These are phyloP conservation scores for Lycodopsis pacificus DNA, from an alignment of 2,797 vertebrate species.

Conservation along the genomic window DNA sequence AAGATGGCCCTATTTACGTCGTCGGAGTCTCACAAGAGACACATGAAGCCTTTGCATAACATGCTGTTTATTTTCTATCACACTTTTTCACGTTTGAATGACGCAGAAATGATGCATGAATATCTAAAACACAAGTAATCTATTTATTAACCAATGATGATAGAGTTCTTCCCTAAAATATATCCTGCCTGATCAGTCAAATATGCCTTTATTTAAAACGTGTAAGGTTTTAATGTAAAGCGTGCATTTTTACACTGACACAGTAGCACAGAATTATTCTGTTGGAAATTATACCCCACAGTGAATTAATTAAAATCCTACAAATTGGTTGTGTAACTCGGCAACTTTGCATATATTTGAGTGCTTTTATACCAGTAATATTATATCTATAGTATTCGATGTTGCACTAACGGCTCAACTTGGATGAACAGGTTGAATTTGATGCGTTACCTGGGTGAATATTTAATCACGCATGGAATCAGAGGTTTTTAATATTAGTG, in stretches of 20 bases:
- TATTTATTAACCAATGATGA: slow-evolving; percentile 8
- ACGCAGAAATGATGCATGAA: slow-evolving; percentile 3
- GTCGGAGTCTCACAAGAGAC: slow-evolving; percentile 21
- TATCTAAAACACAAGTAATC: not conserved
- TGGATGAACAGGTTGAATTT: slow-evolving; percentile 9
- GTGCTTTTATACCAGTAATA: not conserved
- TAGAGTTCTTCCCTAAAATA: not conserved
- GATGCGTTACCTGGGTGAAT: not conserved
- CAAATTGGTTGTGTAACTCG: slow-evolving; percentile 36
- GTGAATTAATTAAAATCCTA: slow-evolving; percentile 41
- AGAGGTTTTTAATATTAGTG: not conserved
- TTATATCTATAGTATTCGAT: slow-evolving; percentile 8
- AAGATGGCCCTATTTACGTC: slow-evolving; percentile 32
- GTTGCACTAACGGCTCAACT: not conserved
- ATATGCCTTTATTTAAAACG: slow-evolving; percentile 32
- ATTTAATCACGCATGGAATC: slow-evolving; percentile 1
- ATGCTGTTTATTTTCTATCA: slow-evolving; percentile 21
- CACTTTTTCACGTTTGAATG: not conserved
- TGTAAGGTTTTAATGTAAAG: not conserved
- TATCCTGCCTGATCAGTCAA: slow-evolving; percentile 10
- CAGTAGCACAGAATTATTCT: slow-evolving; percentile 44
- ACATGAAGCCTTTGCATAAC: slow-evolving; percentile 15
- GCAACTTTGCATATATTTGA: slow-evolving; percentile 18
- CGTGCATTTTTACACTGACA: slow-evolving; percentile 37
- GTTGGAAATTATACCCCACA: slow-evolving; percentile 32